A percentile compares a stretch with the other conserved stretches of the same genome.
Conservation (phyloP, 2,113 vertebrate genomes). For the Myiozetetes cayanensis region DNA sequence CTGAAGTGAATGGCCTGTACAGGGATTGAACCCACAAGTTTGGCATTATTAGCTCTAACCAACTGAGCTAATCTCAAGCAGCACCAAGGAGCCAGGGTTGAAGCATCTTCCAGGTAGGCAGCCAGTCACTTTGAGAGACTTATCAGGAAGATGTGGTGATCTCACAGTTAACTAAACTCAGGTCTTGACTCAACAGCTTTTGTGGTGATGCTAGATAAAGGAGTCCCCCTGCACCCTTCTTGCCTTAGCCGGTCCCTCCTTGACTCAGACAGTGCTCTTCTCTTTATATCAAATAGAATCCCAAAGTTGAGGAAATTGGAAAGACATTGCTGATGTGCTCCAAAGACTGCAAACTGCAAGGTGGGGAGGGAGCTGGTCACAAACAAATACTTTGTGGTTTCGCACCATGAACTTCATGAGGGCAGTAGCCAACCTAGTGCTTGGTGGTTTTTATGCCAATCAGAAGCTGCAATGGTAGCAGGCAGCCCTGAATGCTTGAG, state of each 20-base stretch:
- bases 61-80: neutral
- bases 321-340: neutral
- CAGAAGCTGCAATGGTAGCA: neutral
- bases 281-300: neutral
- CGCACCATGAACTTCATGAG: neutral
- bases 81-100: neutral
- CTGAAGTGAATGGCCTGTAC: neutral
- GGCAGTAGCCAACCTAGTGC: neutral
- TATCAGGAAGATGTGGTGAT: rapidly evolving
- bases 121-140: rapidly evolving
- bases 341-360: neutral
- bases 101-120: neutral
- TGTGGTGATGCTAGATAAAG: neutral
- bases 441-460: neutral
- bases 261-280: neutral
- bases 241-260: neutral
- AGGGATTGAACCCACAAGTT: neutral
- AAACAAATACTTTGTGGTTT: neutral
- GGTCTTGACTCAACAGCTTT: neutral
- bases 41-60: neutral
- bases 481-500: neutral
- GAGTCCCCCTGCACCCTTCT: neutral
- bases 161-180: neutral
- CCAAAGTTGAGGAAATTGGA: neutral
- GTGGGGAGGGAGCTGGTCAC: neutral